Evolutionary conservation across 2,888 invertebrate genomes (phyloP).

Genomic region (Trisateles emortualis): DNA sequence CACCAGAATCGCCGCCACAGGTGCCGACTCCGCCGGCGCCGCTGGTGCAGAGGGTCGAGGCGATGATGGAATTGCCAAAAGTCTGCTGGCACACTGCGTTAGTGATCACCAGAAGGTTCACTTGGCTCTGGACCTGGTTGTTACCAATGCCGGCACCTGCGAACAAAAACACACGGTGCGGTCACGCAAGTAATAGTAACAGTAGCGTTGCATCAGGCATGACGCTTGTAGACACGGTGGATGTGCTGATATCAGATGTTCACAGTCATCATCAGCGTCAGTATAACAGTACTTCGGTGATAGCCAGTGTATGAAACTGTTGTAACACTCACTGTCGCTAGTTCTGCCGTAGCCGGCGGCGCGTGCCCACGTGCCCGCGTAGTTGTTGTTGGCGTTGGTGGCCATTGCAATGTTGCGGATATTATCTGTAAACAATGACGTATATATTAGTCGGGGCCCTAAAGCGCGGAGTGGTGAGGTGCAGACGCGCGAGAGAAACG

Average conservation of each 20-base stretch:
- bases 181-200: too few relatives aligned
- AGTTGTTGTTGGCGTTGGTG: conserved; percentile 41
- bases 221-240: background rate
- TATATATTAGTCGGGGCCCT: background rate
- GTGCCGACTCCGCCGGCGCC: conserved; percentile 48
- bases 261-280: conserved; percentile 53
- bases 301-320: conserved; percentile 57
- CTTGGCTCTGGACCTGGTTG: conserved; percentile 1
- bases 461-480: background rate
- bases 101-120: conserved; percentile 51
- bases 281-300: too few relatives aligned
- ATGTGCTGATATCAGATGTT: conserved; percentile 12
- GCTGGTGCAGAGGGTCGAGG: conserved; percentile 51
- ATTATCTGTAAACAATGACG: conserved; percentile 41
- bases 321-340: conserved; percentile 44
- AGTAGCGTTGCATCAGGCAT: background rate
- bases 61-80: conserved; percentile 42
- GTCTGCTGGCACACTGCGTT: conserved; percentile 44
- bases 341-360: conserved; percentile 57
- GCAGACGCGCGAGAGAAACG: background rate
- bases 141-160: background rate
- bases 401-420: conserved; percentile 52
- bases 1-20: conserved; percentile 58
- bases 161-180: background rate
- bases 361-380: conserved; percentile 43